Evolutionary conservation across 1,140 invertebrate genomes (phyloP).

Genomic region (Eurosta solidaginis): DNA sequence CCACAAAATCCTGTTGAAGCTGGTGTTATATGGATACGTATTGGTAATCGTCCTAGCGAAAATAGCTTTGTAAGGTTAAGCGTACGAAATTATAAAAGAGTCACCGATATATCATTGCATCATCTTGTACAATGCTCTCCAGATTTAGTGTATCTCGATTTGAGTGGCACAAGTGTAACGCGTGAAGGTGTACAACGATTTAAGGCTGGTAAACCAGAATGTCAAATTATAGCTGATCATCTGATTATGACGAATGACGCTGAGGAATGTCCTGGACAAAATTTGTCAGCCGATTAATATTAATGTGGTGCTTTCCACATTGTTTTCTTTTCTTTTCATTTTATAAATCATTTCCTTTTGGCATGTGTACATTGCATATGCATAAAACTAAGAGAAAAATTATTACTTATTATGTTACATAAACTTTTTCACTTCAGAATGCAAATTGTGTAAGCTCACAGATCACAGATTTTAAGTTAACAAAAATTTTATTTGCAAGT

Average conservation of each 20-base stretch:
- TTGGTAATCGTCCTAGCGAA: conserved; percentile 46
- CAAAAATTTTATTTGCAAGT: neutral
- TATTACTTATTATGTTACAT: too few relatives aligned
- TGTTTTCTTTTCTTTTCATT: neutral
- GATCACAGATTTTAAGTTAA: neutral
- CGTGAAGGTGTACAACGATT: conserved; percentile 64
- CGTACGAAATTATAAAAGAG: conserved; percentile 66
- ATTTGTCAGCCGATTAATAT: neutral
- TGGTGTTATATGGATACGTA: conserved; percentile 55
- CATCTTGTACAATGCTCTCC: conserved; percentile 67
- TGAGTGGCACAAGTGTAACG: conserved; percentile 67
- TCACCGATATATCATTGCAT: conserved; percentile 68
- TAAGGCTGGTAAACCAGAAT: conserved; percentile 61
- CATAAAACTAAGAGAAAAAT: too few relatives aligned
- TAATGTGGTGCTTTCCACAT: neutral
- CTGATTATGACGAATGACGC: conserved; percentile 35
- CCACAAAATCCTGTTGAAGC: conserved; percentile 47
- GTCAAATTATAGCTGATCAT: conserved; percentile 62
- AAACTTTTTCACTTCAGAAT: too few relatives aligned
- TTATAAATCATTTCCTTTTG: neutral
- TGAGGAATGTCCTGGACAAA: neutral
- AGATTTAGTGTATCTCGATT: conserved; percentile 65
- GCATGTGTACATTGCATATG: neutral
- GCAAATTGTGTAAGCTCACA: neutral
- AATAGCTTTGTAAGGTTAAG: conserved; percentile 55